Evolutionary conservation across 1,140 invertebrate genomes (phyloP), one percentile per base, ranked within the genome.

Genomic region (Cardiocondyla obscurior): DNA sequence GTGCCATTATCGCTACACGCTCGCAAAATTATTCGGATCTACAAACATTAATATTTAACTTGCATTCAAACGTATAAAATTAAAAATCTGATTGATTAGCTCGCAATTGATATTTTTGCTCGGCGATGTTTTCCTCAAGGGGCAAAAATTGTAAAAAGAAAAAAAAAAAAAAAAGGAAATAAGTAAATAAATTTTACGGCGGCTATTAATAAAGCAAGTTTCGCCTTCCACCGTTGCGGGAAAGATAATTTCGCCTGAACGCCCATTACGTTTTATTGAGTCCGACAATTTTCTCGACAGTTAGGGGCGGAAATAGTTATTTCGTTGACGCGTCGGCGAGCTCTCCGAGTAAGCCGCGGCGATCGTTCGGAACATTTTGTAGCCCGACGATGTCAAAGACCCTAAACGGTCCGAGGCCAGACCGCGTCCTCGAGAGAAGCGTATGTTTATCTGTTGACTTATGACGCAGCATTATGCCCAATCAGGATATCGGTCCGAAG

Each of bases 381-480:
- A 74, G 39, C 25, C 10, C 16, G 46, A 25, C 33, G 57, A 46
- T 42, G 76, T 82, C 30, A 51, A 70, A 85, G 10, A 79, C 44
- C 64, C 49, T 49, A 62, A 36, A 30, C 19, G 65, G 1, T n/a
- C 39, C 25, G 77, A 85, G 77, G 77, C 42, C 70, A 64, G 53
- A 74, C 30, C 60, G 33, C 64, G 79, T 76, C 70, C 79, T 83
- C 70, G 85, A 58, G 67, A 69, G 22, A 36, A 65, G 60, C 58
- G 22, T 53, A 83, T 65, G 77, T 77, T 85, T 77, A 62, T 82
- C 53, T 16, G 64, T 65, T 86, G 64, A 85, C 81, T 86, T 70
- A 82, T 83, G 84, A 86, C 84, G 83, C 72, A 55, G 69, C 76
- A 57, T 85, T 85, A 85, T 65, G 74, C 46, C 25, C 84, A 81